Base-by-base conservation (phyloP, 2,888 invertebrate genomes). In the Hymenopus coronatus region DNA sequence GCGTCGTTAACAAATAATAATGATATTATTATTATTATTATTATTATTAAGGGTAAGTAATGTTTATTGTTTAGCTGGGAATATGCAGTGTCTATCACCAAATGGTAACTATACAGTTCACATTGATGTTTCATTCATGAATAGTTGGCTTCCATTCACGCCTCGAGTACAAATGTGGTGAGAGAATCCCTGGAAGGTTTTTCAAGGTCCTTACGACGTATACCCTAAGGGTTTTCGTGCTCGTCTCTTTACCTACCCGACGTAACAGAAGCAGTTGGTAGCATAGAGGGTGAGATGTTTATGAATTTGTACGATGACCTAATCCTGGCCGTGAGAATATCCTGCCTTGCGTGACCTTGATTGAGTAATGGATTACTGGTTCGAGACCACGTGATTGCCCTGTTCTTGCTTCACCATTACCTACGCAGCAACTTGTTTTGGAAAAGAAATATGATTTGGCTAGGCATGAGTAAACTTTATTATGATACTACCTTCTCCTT, bases 321-420 rank as follows among this genome's bases (percentile, higher is more conserved):
- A 83, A 83, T 83, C 28, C 33, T 33, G 83, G 4, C 87, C 87
- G 82, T 87, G 87, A 87, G 87, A 87, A 82, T 82, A 81, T 87
- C 87, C 87, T 87, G 87, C 30, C 70, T n/a, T 82, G 30, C 87
- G 81, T 82, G 87, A 82, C 87, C 87, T 87, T 87, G 87, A 87
- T 87, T 87, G 87, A 87, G 82, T 82, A 82, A 81, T 82, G 87
- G 87, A 87, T 87, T 87, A 87, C 27, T 30, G 28, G 28, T 25
- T 30, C 30, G 84, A 84, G 30, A 84, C 30, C 46, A 46, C 46
- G 46, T 46, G n/a, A 40, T n/a, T 46, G 15, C 46, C n/a, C n/a
- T 28, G 46, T 85, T 85, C 40, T 85, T 85, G 85, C 28, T 85
- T 70, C 54, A 70, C 54, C 54, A 70, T 70, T 20, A 70, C 20